Evolutionary conservation across 2,113 vertebrate species (phyloP), one percentile per base, ranked within the genome.

Genomic region (Daphoenositta chrysoptera): DNA sequence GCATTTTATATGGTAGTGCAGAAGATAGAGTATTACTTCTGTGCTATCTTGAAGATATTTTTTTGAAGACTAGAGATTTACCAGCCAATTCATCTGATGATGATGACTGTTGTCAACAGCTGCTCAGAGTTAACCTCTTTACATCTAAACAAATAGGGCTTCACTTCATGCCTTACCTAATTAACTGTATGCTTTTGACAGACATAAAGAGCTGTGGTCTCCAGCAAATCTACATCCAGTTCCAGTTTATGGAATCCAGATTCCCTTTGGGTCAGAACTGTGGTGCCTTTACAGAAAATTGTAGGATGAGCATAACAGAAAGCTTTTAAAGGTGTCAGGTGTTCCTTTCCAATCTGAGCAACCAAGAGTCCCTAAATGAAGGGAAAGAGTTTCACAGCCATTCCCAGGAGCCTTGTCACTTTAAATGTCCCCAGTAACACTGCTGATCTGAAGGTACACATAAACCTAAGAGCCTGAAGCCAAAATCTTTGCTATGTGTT

Each of bases 121-220:
- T 87, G 47, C 47, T 91, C 85, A 58, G 76, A 68, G 26, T 89
- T 83, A 91, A 73, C 40, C 18, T 58, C 75, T 93, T 89, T 78
- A 79, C 51, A 89, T 82, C 89, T 44, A 82, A 88, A 53, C 65
- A 83, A 95, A 75, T 24, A 54, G 28, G 92, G 28, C 72, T 89
- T 95, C 81, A 63, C 51, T 89, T 89, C 78, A 58, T 86, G 75
- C 60, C 90, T 91, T 84, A 64, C 61, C 48, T 68, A 85, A 93
- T 83, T 83, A 91, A 78, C 71, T 54, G 51, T 18, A 64, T 3
- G 8, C 27, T 89, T 93, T 75, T 77, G 82, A 73, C 71, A 73
- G 80, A 80, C 33, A 9, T 11, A 21, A 77, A 83, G 47, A 94
- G 11, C 63, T 22, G 8, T 9, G 40, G 56, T 88, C 23, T 71